Conservation (phyloP, 2,888 invertebrate genomes). For the Ernsta delagoae region DNA sequence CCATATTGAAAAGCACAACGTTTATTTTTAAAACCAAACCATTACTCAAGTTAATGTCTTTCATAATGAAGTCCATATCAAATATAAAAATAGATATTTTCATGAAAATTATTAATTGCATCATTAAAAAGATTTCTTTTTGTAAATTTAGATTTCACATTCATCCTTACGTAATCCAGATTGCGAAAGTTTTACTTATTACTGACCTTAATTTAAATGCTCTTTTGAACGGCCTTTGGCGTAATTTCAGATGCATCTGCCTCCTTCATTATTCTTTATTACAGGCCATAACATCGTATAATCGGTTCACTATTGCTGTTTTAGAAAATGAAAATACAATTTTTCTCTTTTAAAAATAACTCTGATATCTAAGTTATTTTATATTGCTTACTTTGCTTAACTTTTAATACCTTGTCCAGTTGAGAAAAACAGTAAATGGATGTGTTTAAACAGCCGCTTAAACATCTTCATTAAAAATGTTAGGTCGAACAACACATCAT, state of each 20-base stretch:
- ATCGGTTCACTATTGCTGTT: too few species aligned
- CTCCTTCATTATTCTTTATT: conserved; percentile 15
- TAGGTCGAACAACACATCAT: too few species aligned
- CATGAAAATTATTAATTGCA: conserved; percentile 1
- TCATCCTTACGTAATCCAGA: conserved; percentile 28
- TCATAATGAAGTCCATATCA: background rate
- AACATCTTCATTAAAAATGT: too few species aligned
- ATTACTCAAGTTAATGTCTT: background rate
- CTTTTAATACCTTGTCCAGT: too few species aligned
- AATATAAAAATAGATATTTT: background rate
- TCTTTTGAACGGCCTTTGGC: conserved; percentile 22
- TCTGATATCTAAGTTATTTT: too few species aligned
- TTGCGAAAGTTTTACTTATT: conserved; percentile 26
- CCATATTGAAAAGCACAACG: too few species aligned
- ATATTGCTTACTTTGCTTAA: too few species aligned
- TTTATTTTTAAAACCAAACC: background rate
- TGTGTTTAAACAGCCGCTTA: too few species aligned
- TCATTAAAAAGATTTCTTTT: conserved; percentile 19
- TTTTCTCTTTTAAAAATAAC: too few species aligned
- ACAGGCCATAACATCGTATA: background rate
- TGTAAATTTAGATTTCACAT: conserved; percentile 2
- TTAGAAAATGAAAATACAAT: too few species aligned
- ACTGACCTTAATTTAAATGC: conserved; percentile 30
- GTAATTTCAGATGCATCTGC: conserved; percentile 13
- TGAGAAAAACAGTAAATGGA: too few species aligned